Base-by-base conservation (phyloP, 2,888 invertebrate species). In the Eupithecia tripunctaria region DNA sequence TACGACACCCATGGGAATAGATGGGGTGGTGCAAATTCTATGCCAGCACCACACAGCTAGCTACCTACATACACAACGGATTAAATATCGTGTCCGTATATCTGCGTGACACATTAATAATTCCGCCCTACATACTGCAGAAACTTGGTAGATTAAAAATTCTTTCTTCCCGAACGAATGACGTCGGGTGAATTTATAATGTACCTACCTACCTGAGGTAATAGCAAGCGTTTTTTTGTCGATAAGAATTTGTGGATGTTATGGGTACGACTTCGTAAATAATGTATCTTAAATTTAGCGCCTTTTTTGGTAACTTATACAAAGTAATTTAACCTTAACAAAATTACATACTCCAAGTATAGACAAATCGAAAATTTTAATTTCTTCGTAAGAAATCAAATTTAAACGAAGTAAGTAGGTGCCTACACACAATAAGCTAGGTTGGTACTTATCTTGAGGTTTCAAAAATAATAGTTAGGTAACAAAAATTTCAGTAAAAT, bases 141-240 rank as follows among this genome's bases (percentile, higher is more conserved):
- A 81, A 83, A 82, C 79, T 85, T 85, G 80, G 81, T 78, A 88
- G 84, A 89, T 88, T 89, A 88, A 88, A 89, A 86, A 88, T 89
- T 88, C 87, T 85, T 83, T 78, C 76, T 81, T 76, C 80, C 77
- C 79, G 79, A 81, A 80, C 78, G 81, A 82, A 78, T 81, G 82
- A 85, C 84, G 84, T 81, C 78, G 72, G 76, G 73, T 79, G 85
- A 87, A 87, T 87, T 84, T 82, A 82, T 87, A 86, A 87, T 84
- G 66, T 70, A 75, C 70, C 65, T 68, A 87, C 83, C 62, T 70
- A 75, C 70, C 65, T 68, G 67, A 67, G 68, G 69, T 67, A n/a
- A 36, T 64, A 25, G 60, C 4, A 64, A 62, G 47, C 36, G 72
- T 67, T 70, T 75, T n/a, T 73, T 70, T 70, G 25, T 38, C 21